Conservation (phyloP, 2,113 vertebrate genomes). For the Psammodynastes pulverulentus region DNA sequence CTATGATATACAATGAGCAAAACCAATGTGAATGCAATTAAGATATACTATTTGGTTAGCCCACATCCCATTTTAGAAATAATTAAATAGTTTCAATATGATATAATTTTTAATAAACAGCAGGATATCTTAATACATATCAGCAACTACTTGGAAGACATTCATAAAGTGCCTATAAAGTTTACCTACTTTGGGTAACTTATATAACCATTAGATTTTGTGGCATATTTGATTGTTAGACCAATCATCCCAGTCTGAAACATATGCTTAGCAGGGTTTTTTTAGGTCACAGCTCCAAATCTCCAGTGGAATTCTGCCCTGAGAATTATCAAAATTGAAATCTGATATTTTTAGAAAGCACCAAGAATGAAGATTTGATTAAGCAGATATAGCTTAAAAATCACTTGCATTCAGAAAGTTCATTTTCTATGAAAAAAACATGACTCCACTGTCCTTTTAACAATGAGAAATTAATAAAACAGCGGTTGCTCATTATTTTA, state of each 20-base stretch:
- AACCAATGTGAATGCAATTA: background rate
- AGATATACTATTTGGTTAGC: background rate
- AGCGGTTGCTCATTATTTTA: background rate
- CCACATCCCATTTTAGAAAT: background rate
- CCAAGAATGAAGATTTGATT: background rate
- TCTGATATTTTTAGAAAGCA: background rate
- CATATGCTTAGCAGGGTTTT: background rate
- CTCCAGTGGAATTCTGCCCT: background rate
- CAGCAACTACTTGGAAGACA: background rate
- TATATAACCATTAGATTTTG: background rate
- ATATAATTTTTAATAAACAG: background rate
- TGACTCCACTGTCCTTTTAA: too few relatives aligned
- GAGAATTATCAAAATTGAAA: background rate
- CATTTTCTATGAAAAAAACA: too few relatives aligned
- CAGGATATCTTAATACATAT: slow-evolving; percentile 8
- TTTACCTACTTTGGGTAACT: background rate
- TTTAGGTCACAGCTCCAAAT: background rate
- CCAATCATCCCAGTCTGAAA: background rate
- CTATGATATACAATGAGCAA: background rate
- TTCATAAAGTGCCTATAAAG: background rate
- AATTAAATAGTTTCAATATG: background rate
- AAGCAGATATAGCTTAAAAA: background rate
- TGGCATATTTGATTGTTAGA: background rate
- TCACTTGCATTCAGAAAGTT: background rate
- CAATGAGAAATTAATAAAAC: too few relatives aligned